Evolutionary conservation across 2,797 vertebrate species (phyloP), one percentile per base, ranked within the genome.

Genomic region (Etheostoma nigrum): DNA sequence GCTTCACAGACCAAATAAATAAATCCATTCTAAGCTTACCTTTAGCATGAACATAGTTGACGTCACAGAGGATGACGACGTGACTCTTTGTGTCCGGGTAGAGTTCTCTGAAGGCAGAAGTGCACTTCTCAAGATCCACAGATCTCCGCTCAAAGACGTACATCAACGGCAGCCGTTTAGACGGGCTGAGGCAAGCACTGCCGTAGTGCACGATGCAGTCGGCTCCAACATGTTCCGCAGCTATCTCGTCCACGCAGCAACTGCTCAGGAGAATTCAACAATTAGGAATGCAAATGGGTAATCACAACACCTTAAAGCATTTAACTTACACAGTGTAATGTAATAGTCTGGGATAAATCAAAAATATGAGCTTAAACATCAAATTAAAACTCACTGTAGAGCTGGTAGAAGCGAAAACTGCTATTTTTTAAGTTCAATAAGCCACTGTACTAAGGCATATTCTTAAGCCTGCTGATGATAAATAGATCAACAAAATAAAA

Each of bases 211-310:
- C 91, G 4, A 99, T 94, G 30, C 95, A 94, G 51, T 96, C 93
- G 0, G 96, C 97, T 1, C 88, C 91, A 0, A 93, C 94, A 0
- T 99, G 97, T 59, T 99, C 96, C 0, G 98, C 97, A 0, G 97
- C 96, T 4, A 99, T 96, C 54, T 98, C 97, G 5, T 99, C 97
- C 85, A 99, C 97, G 23, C 98, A 99, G 93, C 98, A 99, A 79
- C 98, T 99, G 93, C 2, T 15, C 45, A 10, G 12, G 21, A 77
- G 36, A 86, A 55, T 54, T 59, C 2, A 42, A 60, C 36, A 52
- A 10, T 5, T 10, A 49, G 3, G 12, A 2, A 54, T 19, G n/a
- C 4, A 2, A 0, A 61, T 1, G 40, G 49, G 21, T 45, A 13
- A 25, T 2, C 12, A 16, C 5, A 30, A 18, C 10, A 15, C 2